These are phyloP conservation scores for Anguilla anguilla DNA, from an alignment of 2,797 vertebrate genomes.

Conservation along the genomic window DNA sequence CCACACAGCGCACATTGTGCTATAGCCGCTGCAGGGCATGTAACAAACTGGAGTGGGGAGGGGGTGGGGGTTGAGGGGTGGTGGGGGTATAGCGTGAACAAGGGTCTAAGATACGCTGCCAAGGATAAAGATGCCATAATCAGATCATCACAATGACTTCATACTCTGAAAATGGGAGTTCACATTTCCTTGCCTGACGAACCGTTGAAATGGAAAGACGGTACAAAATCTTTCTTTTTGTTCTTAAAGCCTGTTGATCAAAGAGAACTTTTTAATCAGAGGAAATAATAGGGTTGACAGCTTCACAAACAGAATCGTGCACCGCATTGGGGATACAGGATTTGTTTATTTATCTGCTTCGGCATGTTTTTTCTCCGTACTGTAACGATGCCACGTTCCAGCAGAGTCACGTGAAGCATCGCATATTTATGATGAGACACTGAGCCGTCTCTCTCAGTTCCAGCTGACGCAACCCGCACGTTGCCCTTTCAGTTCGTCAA, in stretches of 20 bases:
- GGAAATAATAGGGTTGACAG: background rate
- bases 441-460: background rate
- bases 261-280: background rate
- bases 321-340: background rate
- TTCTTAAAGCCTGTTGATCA: slow-evolving; percentile 21
- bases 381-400: background rate
- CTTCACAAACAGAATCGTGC: background rate
- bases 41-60: background rate
- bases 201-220: background rate
- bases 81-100: background rate
- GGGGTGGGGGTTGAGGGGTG: background rate
- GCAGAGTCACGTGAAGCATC: background rate
- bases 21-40: background rate
- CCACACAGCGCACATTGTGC: background rate
- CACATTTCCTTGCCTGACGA: slow-evolving; percentile 8
- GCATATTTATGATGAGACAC: background rate
- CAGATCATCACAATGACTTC: background rate
- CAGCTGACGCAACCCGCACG: background rate
- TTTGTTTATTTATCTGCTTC: slow-evolving; percentile 13
- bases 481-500: background rate
- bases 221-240: slow-evolving; percentile 1
- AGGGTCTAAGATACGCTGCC: background rate
- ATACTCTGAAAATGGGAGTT: background rate
- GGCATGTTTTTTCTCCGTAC: background rate
- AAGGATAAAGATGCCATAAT: background rate